These are phyloP conservation scores for Callinectes sapidus DNA, from an alignment of 2,888 invertebrate species.

Conservation along the genomic window DNA sequence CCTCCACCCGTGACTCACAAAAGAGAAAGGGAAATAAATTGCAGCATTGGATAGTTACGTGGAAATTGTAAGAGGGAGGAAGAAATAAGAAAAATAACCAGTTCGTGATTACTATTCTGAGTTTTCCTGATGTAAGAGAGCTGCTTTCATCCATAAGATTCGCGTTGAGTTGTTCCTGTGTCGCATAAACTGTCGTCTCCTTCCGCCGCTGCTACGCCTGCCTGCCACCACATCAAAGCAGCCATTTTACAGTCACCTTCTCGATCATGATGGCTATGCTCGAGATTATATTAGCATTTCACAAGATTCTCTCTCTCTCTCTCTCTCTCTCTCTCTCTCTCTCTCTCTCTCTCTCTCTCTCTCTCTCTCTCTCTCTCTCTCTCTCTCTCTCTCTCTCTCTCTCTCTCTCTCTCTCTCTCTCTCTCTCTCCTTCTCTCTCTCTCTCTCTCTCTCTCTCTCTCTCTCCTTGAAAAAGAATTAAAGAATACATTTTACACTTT, in stretches of 20 bases:
- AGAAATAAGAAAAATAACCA: background rate
- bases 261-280: background rate
- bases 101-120: background rate
- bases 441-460: too few relatives aligned
- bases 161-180: background rate
- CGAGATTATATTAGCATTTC: background rate
- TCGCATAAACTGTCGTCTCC: background rate
- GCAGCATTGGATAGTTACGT: background rate
- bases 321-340: too few relatives aligned
- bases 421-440: too few relatives aligned
- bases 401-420: too few relatives aligned
- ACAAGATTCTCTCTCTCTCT: background rate
- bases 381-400: too few relatives aligned
- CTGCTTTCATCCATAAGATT: background rate
- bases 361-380: too few relatives aligned
- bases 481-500: too few relatives aligned
- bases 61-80: background rate
- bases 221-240: background rate
- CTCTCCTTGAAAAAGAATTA: too few relatives aligned
- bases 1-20: too few relatives aligned
- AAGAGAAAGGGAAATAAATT: background rate
- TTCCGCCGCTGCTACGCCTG: background rate
- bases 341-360: too few relatives aligned
- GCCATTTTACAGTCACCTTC: background rate
- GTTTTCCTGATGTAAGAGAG: background rate